These are phyloP conservation scores for Trididemnum clinides DNA, from an alignment of 23 tunicate species.

Conservation along the genomic window DNA sequence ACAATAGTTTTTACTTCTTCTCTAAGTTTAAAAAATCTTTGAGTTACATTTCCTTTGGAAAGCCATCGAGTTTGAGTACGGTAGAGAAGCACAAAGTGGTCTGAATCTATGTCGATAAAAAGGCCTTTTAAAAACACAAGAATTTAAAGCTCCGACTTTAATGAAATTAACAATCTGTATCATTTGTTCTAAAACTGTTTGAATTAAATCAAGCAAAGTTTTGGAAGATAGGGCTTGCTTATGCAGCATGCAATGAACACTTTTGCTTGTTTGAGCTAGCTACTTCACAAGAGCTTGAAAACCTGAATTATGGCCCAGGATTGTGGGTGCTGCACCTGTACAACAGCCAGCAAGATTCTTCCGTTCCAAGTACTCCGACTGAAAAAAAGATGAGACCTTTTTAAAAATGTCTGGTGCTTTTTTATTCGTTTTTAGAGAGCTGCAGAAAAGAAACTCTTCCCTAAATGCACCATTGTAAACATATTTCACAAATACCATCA, in stretches of 20 bases:
- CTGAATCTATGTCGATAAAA: too few species aligned
- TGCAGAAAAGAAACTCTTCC: constrained; percentile 57
- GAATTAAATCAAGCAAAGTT: constrained; percentile 66
- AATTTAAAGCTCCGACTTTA: too few species aligned
- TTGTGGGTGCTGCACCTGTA: constrained; percentile 69
- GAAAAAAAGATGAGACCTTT: constrained; percentile 51
- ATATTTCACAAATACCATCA: constrained; percentile 71
- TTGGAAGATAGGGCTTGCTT: constrained; percentile 76
- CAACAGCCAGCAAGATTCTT: constrained; percentile 60
- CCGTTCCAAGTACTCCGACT: constrained; percentile 54
- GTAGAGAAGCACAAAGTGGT: too few species aligned
- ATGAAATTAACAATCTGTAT: constrained; percentile 56
- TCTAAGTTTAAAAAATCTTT: too few species aligned
- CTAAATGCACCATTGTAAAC: constrained; percentile 49
- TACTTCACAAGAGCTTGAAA: constrained; percentile 59
- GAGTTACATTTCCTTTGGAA: too few species aligned
- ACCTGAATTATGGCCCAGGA: constrained; percentile 59
- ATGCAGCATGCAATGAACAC: constrained; percentile 65
- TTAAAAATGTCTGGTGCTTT: constrained; percentile 49
- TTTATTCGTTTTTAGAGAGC: constrained; percentile 48
- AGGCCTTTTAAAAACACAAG: too few species aligned
- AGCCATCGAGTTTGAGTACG: too few species aligned
- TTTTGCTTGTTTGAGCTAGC: constrained; percentile 46
- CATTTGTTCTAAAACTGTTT: constrained; percentile 54
- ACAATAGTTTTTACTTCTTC: too few species aligned